phyloP scores from a whole-genome alignment of 2,888 invertebrate species.

The Parnassius smintheus region DNA sequence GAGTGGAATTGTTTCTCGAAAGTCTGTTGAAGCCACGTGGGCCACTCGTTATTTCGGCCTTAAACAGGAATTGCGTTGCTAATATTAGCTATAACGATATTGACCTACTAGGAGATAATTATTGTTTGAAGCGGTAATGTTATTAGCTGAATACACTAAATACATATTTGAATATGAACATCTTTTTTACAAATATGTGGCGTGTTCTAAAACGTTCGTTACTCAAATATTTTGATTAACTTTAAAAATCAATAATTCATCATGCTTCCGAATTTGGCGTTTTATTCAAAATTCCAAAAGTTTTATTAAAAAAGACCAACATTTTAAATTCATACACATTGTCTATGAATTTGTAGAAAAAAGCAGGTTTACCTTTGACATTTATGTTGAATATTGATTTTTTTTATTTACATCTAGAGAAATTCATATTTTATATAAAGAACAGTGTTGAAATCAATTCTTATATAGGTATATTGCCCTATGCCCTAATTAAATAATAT shows the following conservation, averaged over 20 bases:
- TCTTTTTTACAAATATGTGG: conserved; percentile 1
- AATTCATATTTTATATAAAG: too few species aligned
- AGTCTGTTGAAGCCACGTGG: conserved; percentile 33
- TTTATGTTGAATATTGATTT: too few species aligned
- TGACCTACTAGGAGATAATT: conserved; percentile 1
- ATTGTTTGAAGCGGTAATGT: conserved; percentile 33
- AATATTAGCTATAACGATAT: conserved; percentile 38
- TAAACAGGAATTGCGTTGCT: conserved; percentile 45
- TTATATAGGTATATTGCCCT: too few species aligned
- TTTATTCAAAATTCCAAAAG: not conserved
- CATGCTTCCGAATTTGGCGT: not conserved
- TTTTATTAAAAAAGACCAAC: not conserved
- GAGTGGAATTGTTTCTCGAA: conserved; percentile 51
- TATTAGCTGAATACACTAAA: conserved; percentile 28
- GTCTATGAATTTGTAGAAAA: too few species aligned
- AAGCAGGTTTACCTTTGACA: too few species aligned
- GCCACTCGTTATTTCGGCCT: conserved; percentile 44
- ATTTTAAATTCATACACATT: not conserved
- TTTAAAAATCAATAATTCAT: conserved; percentile 3
- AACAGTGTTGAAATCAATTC: too few species aligned
- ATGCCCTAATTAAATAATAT: too few species aligned
- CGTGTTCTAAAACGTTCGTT: conserved; percentile 5
- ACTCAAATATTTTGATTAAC: conserved; percentile 1
- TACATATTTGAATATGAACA: conserved; percentile 10
- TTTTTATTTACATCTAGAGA: too few species aligned